phyloP scores from a whole-genome alignment of 2,797 vertebrate genomes.

The Gymnothorax reevesii region DNA sequence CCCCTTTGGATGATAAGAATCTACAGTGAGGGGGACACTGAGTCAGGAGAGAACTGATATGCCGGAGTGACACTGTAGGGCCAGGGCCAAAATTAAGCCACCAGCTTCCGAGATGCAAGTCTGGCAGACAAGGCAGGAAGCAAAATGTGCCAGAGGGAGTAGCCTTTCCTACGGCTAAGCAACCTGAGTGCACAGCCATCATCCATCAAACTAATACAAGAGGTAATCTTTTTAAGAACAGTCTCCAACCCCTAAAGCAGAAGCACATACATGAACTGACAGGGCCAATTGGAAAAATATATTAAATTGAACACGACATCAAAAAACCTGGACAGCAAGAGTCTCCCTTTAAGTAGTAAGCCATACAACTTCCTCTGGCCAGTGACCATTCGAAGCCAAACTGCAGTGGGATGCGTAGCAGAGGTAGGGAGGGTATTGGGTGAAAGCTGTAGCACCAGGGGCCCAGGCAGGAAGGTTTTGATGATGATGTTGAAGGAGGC shows the following conservation, averaged over 20 bases:
- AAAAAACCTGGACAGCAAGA: background rate
- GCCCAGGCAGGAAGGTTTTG: background rate
- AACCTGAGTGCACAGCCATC: background rate
- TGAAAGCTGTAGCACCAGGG: background rate
- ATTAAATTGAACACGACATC: background rate
- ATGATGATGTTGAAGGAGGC: background rate
- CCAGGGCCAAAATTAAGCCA: constrained; percentile 1
- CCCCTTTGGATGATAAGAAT: background rate
- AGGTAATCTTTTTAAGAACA: background rate
- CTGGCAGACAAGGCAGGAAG: background rate
- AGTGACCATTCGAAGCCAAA: background rate
- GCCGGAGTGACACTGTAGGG: too few relatives aligned
- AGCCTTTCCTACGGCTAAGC: background rate
- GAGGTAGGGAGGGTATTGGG: background rate
- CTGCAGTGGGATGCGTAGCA: background rate
- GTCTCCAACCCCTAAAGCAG: background rate
- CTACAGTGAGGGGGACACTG: background rate
- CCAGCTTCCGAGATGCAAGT: background rate
- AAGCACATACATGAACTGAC: background rate
- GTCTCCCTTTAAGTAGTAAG: background rate
- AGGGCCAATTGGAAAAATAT: background rate
- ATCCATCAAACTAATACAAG: background rate
- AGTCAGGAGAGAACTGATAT: background rate
- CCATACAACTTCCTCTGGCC: background rate
- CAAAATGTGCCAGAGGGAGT: background rate